These are phyloP conservation scores for Etheostoma nigrum DNA, from an alignment of 2,797 vertebrate species.

Conservation along the genomic window DNA sequence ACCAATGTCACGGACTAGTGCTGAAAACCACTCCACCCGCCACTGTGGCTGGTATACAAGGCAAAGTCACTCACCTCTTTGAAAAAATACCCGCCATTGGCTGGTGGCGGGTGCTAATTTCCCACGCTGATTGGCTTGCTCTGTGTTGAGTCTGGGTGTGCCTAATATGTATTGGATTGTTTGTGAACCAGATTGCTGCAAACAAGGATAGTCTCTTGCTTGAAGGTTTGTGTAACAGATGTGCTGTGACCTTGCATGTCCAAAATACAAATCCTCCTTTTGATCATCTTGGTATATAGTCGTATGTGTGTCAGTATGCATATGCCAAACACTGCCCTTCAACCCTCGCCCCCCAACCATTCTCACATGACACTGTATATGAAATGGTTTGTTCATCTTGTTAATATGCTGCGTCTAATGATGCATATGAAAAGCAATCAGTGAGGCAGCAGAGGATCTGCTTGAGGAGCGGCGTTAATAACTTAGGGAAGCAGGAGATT, in stretches of 20 bases:
- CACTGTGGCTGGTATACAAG: too few species aligned
- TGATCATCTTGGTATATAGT: slow-evolving; percentile 21
- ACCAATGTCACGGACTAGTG: too few species aligned
- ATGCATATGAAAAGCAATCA: slow-evolving; percentile 82
- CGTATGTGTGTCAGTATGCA: background rate
- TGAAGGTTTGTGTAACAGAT: slow-evolving; percentile 12
- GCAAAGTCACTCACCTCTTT: too few species aligned
- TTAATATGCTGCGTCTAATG: slow-evolving; percentile 78
- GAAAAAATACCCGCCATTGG: too few species aligned
- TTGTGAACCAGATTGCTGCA: slow-evolving; percentile 14
- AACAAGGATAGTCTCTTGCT: slow-evolving; percentile 12
- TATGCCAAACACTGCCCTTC: slow-evolving; percentile 5
- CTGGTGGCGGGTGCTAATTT: too few species aligned
- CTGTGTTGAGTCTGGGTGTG: background rate
- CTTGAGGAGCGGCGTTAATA: slow-evolving; percentile 73
- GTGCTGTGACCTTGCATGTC: slow-evolving; percentile 32
- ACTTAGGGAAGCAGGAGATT: slow-evolving; percentile 70
- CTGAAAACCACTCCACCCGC: too few species aligned
- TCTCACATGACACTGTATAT: slow-evolving; percentile 52
- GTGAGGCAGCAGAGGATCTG: slow-evolving; percentile 62
- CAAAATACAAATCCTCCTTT: slow-evolving; percentile 16
- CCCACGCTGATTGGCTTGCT: slow-evolving; percentile 2
- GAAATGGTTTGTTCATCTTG: slow-evolving; percentile 75
- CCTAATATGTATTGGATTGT: background rate
- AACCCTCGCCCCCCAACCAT: background rate